Conservation (phyloP, 2,113 vertebrate genomes). For the Nycticebus coucang region DNA sequence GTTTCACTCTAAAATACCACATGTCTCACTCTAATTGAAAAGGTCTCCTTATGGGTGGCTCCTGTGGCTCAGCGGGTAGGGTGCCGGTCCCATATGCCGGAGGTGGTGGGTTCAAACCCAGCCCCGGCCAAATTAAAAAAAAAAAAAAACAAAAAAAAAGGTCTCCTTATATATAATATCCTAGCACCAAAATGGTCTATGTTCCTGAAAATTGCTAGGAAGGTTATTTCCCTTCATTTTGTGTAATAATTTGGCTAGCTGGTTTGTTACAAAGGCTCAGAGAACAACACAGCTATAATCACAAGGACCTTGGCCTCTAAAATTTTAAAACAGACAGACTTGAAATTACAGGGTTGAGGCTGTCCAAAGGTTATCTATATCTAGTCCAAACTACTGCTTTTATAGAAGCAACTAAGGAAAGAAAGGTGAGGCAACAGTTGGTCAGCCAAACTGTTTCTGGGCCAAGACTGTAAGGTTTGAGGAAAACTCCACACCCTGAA, state of each 20-base stretch:
- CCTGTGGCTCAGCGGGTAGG: no score
- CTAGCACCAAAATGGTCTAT: background rate
- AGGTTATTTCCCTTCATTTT: conserved; percentile 8
- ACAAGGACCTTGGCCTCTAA: background rate
- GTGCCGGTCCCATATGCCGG: no score
- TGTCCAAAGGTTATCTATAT: background rate
- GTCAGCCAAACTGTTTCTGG: background rate
- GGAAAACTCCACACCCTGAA: background rate
- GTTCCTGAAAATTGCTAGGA: background rate
- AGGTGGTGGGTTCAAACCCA: no score
- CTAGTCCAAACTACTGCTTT: background rate
- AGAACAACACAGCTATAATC: conserved; percentile 14
- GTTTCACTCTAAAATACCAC: background rate
- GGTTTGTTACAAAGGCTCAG: background rate
- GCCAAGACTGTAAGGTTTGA: background rate
- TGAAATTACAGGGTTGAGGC: conserved; percentile 8
- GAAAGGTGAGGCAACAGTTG: background rate
- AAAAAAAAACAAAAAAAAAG: no score
- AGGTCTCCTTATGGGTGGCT: background rate
- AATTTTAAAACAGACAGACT: conserved; percentile 35
- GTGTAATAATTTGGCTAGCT: conserved; percentile 17
- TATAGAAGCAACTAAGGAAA: conserved; percentile 19
- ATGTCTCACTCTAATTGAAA: background rate
- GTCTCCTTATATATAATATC: background rate
- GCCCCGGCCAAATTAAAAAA: no score